These are phyloP conservation scores for Egretta garzetta DNA, from an alignment of 2,113 vertebrate species.

Conservation along the genomic window DNA sequence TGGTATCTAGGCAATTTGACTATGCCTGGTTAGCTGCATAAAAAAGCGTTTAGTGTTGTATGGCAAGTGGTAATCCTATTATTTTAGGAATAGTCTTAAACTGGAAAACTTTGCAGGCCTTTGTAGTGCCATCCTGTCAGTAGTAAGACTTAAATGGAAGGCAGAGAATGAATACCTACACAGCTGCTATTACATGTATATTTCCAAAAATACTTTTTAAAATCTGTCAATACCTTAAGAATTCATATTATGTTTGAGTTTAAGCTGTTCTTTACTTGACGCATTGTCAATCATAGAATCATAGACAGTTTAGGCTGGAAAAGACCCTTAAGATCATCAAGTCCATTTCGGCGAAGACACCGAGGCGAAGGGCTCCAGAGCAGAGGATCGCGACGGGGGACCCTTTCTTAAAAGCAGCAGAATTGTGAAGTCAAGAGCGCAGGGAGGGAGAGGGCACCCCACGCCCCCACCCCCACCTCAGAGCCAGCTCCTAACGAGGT, in stretches of 20 bases:
- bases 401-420: too few species aligned
- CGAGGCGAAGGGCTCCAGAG: too few species aligned
- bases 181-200: neutral
- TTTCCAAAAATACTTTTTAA: neutral
- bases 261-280: conserved; percentile 20
- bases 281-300: conserved; percentile 10
- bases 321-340: too few species aligned
- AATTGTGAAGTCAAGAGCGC: too few species aligned
- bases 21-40: neutral
- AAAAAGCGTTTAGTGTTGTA: neutral
- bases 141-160: neutral
- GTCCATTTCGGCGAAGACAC: too few species aligned
- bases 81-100: neutral
- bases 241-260: conserved; percentile 39
- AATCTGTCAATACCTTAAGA: neutral
- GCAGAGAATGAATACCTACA: neutral
- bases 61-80: neutral
- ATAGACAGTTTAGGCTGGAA: too few species aligned
- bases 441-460: too few species aligned
- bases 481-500: too few species aligned
- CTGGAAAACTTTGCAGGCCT: neutral
- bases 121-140: neutral
- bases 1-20: neutral
- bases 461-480: too few species aligned
- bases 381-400: too few species aligned